Conservation (phyloP, 1,140 invertebrate species). For the Papilio aristodemus region DNA sequence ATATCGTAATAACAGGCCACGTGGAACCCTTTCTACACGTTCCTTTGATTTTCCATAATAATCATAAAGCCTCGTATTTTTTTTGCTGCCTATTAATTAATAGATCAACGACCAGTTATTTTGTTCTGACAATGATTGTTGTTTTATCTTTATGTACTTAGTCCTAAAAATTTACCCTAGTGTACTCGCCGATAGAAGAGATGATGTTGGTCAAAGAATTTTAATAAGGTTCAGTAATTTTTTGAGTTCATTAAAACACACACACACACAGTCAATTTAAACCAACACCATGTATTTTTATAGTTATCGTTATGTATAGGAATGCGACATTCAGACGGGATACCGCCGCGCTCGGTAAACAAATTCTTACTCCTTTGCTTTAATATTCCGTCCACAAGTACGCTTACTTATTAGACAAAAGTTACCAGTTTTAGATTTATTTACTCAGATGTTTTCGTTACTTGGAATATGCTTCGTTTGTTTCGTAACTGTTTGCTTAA, state of each 20-base stretch:
- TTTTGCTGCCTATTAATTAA: slow-evolving; percentile 62
- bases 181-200: too few relatives aligned
- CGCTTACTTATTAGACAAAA: slow-evolving; percentile 50
- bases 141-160: too few relatives aligned
- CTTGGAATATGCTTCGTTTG: slow-evolving; percentile 46
- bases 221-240: too few relatives aligned
- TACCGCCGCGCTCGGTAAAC: slow-evolving; percentile 39
- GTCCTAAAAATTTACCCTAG: too few relatives aligned
- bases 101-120: slow-evolving; percentile 40
- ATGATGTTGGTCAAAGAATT: too few relatives aligned
- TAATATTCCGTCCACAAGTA: slow-evolving; percentile 41
- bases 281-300: too few relatives aligned
- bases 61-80: slow-evolving; percentile 41
- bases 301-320: slow-evolving; percentile 15
- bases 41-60: slow-evolving; percentile 69
- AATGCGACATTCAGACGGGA: slow-evolving; percentile 8
- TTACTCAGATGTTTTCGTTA: slow-evolving; percentile 67
- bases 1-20: slow-evolving; percentile 69
- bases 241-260: too few relatives aligned
- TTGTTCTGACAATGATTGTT: slow-evolving; percentile 30
- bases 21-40: slow-evolving; percentile 57
- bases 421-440: slow-evolving; percentile 68
- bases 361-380: slow-evolving; percentile 43
- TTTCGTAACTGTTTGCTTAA: slow-evolving; percentile 50
- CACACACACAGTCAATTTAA: too few relatives aligned